Percentiles rank a stretch among this genome's conserved stretches.
These are phyloP conservation scores for Aphyosemion australe DNA, from an alignment of 2,113 vertebrate genomes.

Conservation along the genomic window DNA sequence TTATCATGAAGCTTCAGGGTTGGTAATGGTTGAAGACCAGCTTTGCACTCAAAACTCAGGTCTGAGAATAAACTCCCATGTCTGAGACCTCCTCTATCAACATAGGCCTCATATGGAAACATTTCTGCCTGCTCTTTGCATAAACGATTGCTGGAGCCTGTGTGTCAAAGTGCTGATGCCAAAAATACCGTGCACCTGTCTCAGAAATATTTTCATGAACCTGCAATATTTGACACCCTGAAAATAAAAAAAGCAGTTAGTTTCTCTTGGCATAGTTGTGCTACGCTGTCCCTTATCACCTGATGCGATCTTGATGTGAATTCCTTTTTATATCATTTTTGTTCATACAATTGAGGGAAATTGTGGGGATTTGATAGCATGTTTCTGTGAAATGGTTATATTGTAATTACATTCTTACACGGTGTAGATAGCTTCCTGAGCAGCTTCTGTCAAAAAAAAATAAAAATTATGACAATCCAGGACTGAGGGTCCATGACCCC, in stretches of 20 bases:
- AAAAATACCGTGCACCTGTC: not conserved
- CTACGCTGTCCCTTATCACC: not conserved
- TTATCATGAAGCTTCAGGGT: not conserved
- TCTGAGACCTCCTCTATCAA: not conserved
- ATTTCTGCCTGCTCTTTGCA: not conserved
- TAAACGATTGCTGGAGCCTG: not conserved
- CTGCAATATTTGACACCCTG: not conserved
- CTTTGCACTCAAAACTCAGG: not conserved
- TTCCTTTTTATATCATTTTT: not conserved
- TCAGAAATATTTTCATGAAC: constrained; percentile 13
- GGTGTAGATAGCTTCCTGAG: too few relatives aligned
- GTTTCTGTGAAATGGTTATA: too few relatives aligned
- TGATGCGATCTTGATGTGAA: too few relatives aligned
- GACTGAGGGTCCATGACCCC: too few relatives aligned
- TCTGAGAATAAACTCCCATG: not conserved
- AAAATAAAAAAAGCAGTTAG: not conserved
- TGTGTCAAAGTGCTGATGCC: not conserved
- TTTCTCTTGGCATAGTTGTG: not conserved
- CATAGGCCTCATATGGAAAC: not conserved
- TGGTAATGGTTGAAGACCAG: not conserved
- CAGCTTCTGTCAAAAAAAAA: too few relatives aligned
- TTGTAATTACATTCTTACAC: too few relatives aligned
- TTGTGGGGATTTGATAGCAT: too few relatives aligned
- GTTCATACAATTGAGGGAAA: too few relatives aligned
- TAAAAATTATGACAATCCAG: too few relatives aligned